A percentile compares a stretch with the other conserved stretches of the same genome.
Evolutionary conservation across 2,888 invertebrate genomes (phyloP).

Genomic region (Campaea margaritaria): DNA sequence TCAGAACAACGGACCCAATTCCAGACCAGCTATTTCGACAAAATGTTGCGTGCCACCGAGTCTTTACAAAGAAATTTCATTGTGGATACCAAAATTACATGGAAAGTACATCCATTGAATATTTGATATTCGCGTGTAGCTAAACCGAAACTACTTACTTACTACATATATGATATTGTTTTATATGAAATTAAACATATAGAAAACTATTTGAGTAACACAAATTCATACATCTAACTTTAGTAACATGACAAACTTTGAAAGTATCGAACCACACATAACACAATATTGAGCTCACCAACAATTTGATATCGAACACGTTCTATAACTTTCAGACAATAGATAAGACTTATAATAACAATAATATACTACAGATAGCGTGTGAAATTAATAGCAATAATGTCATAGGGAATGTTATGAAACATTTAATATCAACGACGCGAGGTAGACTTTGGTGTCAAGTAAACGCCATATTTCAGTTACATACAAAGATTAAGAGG

Average conservation of each 20-base stretch:
- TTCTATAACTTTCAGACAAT: slow-evolving; percentile 8
- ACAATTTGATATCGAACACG: slow-evolving; percentile 4
- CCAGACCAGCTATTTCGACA: slow-evolving; percentile 24
- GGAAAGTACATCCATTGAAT: slow-evolving; percentile 20
- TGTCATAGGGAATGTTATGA: background rate
- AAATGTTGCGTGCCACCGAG: slow-evolving; percentile 47
- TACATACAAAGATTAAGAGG: slow-evolving; percentile 51
- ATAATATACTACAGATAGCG: slow-evolving; percentile 6
- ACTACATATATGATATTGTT: slow-evolving; percentile 9
- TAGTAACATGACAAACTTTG: slow-evolving; percentile 9
- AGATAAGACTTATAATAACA: slow-evolving; percentile 7
- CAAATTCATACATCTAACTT: slow-evolving; percentile 9
- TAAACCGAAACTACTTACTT: slow-evolving; percentile 14
- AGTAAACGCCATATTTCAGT: slow-evolving; percentile 63
- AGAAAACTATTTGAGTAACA: slow-evolving; percentile 9
- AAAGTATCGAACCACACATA: slow-evolving; percentile 8
- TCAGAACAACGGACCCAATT: slow-evolving; percentile 45
- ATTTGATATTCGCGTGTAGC: slow-evolving; percentile 29
- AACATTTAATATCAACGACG: slow-evolving; percentile 34
- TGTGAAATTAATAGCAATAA: slow-evolving; percentile 17
- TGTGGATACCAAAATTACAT: slow-evolving; percentile 29
- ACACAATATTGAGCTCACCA: slow-evolving; percentile 11
- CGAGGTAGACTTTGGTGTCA: slow-evolving; percentile 44
- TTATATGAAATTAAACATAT: slow-evolving; percentile 10
- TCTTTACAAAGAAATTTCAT: slow-evolving; percentile 46